phyloP scores from a whole-genome alignment of 2,888 invertebrate genomes.

The Palloptera scutellata region DNA sequence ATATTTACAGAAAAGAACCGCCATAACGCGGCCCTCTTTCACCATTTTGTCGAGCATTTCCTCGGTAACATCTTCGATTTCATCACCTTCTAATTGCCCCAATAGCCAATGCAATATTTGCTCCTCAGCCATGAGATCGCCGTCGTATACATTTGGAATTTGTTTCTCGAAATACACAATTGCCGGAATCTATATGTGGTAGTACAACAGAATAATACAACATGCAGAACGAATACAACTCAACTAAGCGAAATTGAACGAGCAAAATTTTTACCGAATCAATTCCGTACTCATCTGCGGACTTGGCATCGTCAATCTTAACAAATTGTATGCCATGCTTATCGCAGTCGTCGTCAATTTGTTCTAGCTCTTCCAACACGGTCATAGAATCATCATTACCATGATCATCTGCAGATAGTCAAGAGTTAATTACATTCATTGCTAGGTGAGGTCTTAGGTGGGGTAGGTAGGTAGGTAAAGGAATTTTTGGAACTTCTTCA shows the following conservation, averaged over 20 bases:
- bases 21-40: conserved; percentile 86
- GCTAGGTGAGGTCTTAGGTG: background rate
- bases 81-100: conserved; percentile 87
- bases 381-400: conserved; percentile 88
- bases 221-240: too few species aligned
- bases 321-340: conserved; percentile 92
- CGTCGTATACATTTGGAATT: conserved; percentile 91
- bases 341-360: conserved; percentile 93
- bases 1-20: conserved; percentile 86
- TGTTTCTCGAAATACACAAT: conserved; percentile 94
- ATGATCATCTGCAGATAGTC: conserved; percentile 76
- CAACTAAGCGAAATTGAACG: too few species aligned
- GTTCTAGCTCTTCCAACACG: conserved; percentile 85
- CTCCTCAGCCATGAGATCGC: conserved; percentile 88
- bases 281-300: conserved; percentile 87
- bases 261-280: conserved; percentile 65
- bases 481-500: conserved; percentile 56
- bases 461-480: background rate
- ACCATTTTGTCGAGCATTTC: conserved; percentile 91
- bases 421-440: conserved; percentile 9
- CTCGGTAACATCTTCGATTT: conserved; percentile 94
- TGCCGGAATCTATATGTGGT: conserved; percentile 70
- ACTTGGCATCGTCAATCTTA: conserved; percentile 86
- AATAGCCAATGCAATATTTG: conserved; percentile 88
- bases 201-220: too few species aligned